Evolutionary conservation across 2,888 invertebrate genomes (phyloP).

Genomic region (Agrochola litura): DNA sequence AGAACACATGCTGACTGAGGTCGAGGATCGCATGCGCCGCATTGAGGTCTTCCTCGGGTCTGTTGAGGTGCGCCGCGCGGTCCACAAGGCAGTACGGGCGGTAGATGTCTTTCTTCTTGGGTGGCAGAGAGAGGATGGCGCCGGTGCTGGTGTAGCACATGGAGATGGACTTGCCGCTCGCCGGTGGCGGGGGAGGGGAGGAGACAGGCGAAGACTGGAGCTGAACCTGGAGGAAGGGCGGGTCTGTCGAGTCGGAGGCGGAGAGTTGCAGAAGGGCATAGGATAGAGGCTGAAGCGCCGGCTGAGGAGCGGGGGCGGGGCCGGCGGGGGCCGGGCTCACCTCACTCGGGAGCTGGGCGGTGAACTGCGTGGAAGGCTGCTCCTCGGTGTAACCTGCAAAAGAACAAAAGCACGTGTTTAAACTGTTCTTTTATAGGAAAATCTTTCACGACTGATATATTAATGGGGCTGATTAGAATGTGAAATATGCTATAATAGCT

Average conservation of each 20-base stretch:
- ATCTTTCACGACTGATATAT: not conserved
- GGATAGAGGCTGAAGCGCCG: constrained; percentile 85
- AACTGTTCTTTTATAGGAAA: not conserved
- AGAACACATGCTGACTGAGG: constrained; percentile 95
- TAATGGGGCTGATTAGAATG: not conserved
- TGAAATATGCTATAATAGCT: not conserved
- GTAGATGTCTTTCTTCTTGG: constrained; percentile 97
- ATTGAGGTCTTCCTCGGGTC: constrained; percentile 95
- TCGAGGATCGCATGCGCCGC: constrained; percentile 97
- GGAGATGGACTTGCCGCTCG: constrained; percentile 93
- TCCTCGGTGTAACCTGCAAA: constrained; percentile 94
- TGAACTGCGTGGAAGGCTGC: constrained; percentile 94
- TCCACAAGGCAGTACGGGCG: constrained; percentile 96
- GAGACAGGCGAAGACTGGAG: constrained; percentile 88
- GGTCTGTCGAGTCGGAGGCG: constrained; percentile 83
- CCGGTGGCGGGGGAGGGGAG: constrained; percentile 88
- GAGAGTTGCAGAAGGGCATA: constrained; percentile 88
- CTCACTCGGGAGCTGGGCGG: constrained; percentile 93
- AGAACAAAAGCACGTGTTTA: constrained; percentile 62
- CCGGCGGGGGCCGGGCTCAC: constrained; percentile 91
- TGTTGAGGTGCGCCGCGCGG: constrained; percentile 90
- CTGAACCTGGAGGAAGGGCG: constrained; percentile 86
- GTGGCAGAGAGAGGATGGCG: constrained; percentile 95
- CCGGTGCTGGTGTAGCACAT: constrained; percentile 97
- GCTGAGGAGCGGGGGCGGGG: constrained; percentile 78